Base-by-base conservation (phyloP, 2,888 invertebrate genomes). In the Heteromurus nitidus region DNA sequence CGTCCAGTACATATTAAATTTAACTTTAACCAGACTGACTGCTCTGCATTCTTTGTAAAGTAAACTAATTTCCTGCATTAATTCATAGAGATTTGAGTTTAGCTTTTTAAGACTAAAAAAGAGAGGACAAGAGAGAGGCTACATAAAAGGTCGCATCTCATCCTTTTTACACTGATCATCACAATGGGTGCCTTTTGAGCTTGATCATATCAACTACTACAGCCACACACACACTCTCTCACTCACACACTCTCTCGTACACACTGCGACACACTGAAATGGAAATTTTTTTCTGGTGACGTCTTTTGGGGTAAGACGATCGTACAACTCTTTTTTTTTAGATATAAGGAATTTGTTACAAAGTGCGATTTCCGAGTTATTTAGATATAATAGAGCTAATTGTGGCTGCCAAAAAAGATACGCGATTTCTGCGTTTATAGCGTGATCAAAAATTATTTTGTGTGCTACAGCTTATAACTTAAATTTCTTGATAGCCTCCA, bases 121-220 rank as follows among this genome's bases (percentile, higher is more conserved):
- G 64, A 47, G 42, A 36, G 11, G 42, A 42, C 3, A n/a, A n/a
- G n/a, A n/a, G 42, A 69, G 28, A 18, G 55, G 55, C 58, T 70
- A 60, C 68, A 64, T 64, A 47, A 70, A 79, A 70, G 70, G 64
- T 70, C 79, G 31, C 11, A n/a, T n/a, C 42, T 36, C 70, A 70
- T 58, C 70, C 70, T 70, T 58, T 58, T 70, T 55, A 72, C 72
- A 67, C 67, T 73, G 73, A 60, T 80, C 67, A 73, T 80, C 80
- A 80, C 80, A 80, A 80, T 73, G 73, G 36, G 68, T 55, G 72
- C 73, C n/a, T 80, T 80, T 47, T 80, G 80, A 80, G 80, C 80
- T 55, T 64, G 64, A 62, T 31, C 70, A 72, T 69, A 55, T 55
- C 36, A 73, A 44, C 60, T 30, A 64, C 64, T 67, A n/a, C 7